phyloP scores from a whole-genome alignment of 2,113 vertebrate genomes.

The Sphaerodactylus townsendi region DNA sequence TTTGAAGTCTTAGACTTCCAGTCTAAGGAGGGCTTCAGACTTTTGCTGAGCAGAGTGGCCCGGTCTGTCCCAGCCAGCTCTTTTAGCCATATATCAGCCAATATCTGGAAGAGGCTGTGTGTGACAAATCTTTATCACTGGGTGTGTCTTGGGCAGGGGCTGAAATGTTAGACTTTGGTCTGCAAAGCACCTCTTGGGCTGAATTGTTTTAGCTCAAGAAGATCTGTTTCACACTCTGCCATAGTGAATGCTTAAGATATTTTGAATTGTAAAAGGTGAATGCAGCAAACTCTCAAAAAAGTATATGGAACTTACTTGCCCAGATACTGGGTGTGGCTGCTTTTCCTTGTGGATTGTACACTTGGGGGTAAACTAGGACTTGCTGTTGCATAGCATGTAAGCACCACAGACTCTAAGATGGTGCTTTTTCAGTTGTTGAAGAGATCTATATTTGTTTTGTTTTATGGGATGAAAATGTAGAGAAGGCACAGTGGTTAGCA shows the following conservation, averaged over 20 bases:
- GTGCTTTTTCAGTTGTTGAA: not conserved
- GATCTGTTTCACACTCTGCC: not conserved
- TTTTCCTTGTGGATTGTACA: not conserved
- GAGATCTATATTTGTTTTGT: not conserved
- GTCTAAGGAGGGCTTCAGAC: too few species aligned
- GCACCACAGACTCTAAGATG: not conserved
- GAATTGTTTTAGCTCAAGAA: not conserved
- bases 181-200: not conserved
- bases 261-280: not conserved
- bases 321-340: not conserved
- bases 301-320: not conserved
- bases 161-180: not conserved
- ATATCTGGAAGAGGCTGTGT: not conserved
- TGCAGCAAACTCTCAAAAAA: not conserved
- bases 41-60: too few species aligned
- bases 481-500: not conserved
- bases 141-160: not conserved
- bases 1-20: too few species aligned
- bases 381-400: not conserved
- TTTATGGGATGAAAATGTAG: not conserved
- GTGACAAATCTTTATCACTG: not conserved
- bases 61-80: too few species aligned
- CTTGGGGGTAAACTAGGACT: not conserved
- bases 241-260: not conserved
- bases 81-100: too few species aligned